Evolutionary conservation across 2,888 invertebrate genomes (phyloP).

Genomic region (Megastigmus dorsalis): DNA sequence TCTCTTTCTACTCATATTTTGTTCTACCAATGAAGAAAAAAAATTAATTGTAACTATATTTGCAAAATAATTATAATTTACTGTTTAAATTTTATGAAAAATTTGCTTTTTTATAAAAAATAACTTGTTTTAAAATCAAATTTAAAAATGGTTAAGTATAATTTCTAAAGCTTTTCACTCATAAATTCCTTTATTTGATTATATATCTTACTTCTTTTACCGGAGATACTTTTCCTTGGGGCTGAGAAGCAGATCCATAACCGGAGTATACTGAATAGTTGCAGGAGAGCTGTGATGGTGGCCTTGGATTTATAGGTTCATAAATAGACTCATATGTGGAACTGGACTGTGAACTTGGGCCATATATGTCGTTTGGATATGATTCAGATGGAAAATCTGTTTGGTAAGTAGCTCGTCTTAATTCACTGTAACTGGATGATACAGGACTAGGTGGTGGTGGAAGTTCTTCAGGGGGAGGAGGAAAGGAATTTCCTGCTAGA

Average conservation of each 20-base stretch:
- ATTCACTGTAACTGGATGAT: slow-evolving; percentile 92
- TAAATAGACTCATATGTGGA: slow-evolving; percentile 91
- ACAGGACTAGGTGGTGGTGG: slow-evolving; percentile 92
- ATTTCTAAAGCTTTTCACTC: not conserved
- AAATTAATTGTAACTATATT: not conserved
- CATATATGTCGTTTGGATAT: slow-evolving; percentile 77
- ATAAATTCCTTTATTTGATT: not conserved
- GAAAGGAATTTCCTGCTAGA: slow-evolving; percentile 70
- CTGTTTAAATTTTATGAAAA: not conserved
- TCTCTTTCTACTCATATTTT: too few relatives aligned
- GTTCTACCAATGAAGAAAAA: too few relatives aligned
- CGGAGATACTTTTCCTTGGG: slow-evolving; percentile 70
- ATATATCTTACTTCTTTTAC: slow-evolving; percentile 69
- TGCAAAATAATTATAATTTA: not conserved
- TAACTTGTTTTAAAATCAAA: not conserved
- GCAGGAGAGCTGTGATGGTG: slow-evolving; percentile 82
- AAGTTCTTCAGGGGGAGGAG: slow-evolving; percentile 80
- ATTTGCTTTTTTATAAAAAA: not conserved
- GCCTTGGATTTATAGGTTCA: slow-evolving; percentile 92
- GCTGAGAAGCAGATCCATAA: slow-evolving; percentile 76
- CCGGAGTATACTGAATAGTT: slow-evolving; percentile 83
- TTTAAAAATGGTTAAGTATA: not conserved
- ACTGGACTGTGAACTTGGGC: slow-evolving; percentile 83
- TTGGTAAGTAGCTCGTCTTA: slow-evolving; percentile 85
- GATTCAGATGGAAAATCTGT: slow-evolving; percentile 75